phyloP scores from a whole-genome alignment of 2,113 vertebrate genomes.

The Nycticebus coucang region DNA sequence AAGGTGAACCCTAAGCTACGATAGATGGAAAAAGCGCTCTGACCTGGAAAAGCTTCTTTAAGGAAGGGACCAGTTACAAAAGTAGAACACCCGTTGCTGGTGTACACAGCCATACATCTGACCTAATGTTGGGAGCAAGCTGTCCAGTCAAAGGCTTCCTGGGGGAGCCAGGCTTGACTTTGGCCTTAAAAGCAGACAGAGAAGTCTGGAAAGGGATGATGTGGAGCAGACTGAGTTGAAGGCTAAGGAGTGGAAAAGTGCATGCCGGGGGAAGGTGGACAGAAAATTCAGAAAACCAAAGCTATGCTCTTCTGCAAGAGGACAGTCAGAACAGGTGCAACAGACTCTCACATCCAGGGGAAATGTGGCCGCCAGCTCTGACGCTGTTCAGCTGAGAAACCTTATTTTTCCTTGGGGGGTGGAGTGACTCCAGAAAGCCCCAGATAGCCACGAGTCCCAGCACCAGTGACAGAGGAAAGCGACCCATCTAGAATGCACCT shows the following conservation, averaged over 20 bases:
- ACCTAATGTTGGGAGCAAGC: rapidly evolving
- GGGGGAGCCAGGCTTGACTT: background rate
- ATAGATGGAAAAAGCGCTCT: background rate
- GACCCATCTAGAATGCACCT: background rate
- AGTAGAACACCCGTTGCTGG: rapidly evolving
- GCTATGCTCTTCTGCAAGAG: background rate
- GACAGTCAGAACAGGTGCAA: background rate
- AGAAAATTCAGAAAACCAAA: too few species aligned
- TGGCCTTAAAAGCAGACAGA: background rate
- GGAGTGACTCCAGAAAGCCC: background rate
- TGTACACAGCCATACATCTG: rapidly evolving
- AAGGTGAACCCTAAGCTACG: background rate
- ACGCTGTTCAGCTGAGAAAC: background rate
- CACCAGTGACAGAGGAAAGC: background rate
- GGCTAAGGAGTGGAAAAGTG: rapidly evolving
- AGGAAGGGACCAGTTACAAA: background rate
- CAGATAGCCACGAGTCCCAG: background rate
- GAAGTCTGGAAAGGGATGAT: background rate
- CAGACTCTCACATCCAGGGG: background rate
- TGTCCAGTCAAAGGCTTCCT: background rate
- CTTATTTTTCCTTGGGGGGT: background rate
- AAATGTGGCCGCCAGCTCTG: background rate
- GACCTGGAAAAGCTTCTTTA: background rate
- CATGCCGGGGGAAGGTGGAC: rapidly evolving
- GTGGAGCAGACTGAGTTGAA: too few species aligned